Evolutionary conservation across 2,888 invertebrate genomes (phyloP), one percentile per base, ranked within the genome.

Genomic region (Tortricodes alternella): DNA sequence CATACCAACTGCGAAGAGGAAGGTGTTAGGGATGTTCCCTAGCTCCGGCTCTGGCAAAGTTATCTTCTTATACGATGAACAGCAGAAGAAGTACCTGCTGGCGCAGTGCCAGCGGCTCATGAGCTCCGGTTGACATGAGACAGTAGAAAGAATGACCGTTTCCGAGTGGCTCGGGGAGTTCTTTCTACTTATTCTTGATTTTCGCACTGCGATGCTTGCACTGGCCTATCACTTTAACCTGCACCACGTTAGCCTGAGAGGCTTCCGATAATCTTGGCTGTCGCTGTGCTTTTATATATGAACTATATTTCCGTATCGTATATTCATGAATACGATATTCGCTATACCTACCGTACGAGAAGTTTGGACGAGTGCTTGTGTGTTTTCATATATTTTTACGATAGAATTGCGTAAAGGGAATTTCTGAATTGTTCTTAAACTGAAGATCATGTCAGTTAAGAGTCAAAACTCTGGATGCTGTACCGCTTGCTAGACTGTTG

Each of bases 11-110:
- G 82, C 82, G 16, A 93, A 92, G 68, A 93, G 87, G 72, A 94
- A 93, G 76, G 89, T 93, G 38, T 80, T 93, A 3, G 92, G 93
- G 29, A 80, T 95, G 68, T 95, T 95, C 81, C 91, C 93, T 0
- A 91, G 90, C 18, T 85, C 91, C 0, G 93, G 93, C n/a, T 85
- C 92, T 1, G 93, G 93, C 18, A 95, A 94, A 75, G 83, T 94
- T 29, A 84, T 91, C 62, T 80, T 91, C 65, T 68, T 91, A 0
- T 86, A 80, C 74, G 90, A 91, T 72, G 89, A 89, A 18, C 81
- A 83, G 32, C 86, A 84, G 66, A 89, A 85, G 78, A 81, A 77
- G 56, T 88, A 81, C 50, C 71, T 91, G 2, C 66, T 89, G n/a
- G 78, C 85, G 1, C 85, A 86, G 67, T 90, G 90, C 72, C 74